These are phyloP conservation scores for Embidobia sp. DNA, from an alignment of 2,888 invertebrate genomes.

Conservation along the genomic window DNA sequence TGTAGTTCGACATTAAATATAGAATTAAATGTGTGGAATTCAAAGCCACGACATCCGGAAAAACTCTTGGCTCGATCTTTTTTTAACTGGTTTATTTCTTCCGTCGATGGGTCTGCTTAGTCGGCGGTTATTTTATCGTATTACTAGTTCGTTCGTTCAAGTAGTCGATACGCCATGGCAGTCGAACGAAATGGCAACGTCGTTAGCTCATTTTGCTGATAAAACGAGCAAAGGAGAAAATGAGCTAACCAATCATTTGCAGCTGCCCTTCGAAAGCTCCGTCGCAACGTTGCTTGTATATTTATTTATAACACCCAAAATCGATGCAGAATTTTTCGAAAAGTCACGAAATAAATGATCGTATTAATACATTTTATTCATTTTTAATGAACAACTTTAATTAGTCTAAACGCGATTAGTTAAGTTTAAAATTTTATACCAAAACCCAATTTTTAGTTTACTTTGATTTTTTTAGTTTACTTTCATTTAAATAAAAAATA, in stretches of 20 bases:
- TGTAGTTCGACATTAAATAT: slow-evolving; percentile 30
- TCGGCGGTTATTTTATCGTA: slow-evolving; percentile 67
- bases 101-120: slow-evolving; percentile 58
- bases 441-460: too few species aligned
- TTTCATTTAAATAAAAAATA: too few species aligned
- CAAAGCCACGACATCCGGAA: slow-evolving; percentile 38
- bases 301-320: slow-evolving; percentile 42
- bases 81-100: neutral
- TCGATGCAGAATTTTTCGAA: too few species aligned
- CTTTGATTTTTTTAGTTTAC: too few species aligned
- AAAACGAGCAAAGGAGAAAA: slow-evolving; percentile 53
- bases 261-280: slow-evolving; percentile 31
- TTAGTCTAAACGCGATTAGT: too few species aligned
- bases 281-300: slow-evolving; percentile 2
- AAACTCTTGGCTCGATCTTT: slow-evolving; percentile 31
- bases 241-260: slow-evolving; percentile 56
- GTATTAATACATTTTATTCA: too few species aligned
- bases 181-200: slow-evolving; percentile 57
- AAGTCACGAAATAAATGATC: too few species aligned
- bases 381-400: too few species aligned
- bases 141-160: slow-evolving; percentile 56
- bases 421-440: too few species aligned
- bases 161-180: slow-evolving; percentile 51
- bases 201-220: slow-evolving; percentile 65
- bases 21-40: slow-evolving; percentile 54